phyloP scores from a whole-genome alignment of 2,797 vertebrate genomes.

The Denticeps clupeoides region DNA sequence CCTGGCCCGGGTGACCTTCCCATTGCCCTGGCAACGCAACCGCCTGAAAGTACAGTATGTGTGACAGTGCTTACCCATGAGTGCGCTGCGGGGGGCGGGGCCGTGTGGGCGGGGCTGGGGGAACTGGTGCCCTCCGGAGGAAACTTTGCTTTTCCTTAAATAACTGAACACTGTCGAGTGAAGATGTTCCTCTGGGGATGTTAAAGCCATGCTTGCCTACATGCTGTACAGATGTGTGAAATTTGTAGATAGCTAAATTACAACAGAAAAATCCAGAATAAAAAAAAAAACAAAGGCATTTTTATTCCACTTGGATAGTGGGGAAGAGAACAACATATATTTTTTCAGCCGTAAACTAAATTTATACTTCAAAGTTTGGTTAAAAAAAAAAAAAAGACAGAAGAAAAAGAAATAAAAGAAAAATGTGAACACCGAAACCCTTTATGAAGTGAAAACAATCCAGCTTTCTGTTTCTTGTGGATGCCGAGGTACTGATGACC shows the following conservation, averaged over 20 bases:
- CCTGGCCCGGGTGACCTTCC: too few species aligned
- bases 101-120: too few species aligned
- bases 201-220: conserved; percentile 92
- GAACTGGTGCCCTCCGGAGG: too few species aligned
- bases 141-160: conserved; percentile 13
- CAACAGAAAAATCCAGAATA: conserved; percentile 54
- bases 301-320: conserved; percentile 83
- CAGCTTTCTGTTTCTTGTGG: conserved; percentile 67
- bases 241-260: conserved; percentile 79
- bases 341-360: conserved; percentile 79
- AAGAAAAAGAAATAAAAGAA: conserved; percentile 27
- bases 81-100: too few species aligned
- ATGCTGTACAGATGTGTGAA: conserved; percentile 86
- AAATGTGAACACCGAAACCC: conserved; percentile 65
- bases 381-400: conserved; percentile 64
- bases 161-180: conserved; percentile 65
- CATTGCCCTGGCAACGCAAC: too few species aligned
- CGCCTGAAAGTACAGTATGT: too few species aligned
- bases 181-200: conserved; percentile 77
- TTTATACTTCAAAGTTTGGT: conserved; percentile 82
- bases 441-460: conserved; percentile 78
- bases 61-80: too few species aligned
- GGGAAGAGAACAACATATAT: conserved; percentile 75
- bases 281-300: conserved; percentile 63
- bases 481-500: conserved; percentile 81